Base-by-base conservation (phyloP, 1,140 invertebrate species). In the Drosophila sechellia region DNA sequence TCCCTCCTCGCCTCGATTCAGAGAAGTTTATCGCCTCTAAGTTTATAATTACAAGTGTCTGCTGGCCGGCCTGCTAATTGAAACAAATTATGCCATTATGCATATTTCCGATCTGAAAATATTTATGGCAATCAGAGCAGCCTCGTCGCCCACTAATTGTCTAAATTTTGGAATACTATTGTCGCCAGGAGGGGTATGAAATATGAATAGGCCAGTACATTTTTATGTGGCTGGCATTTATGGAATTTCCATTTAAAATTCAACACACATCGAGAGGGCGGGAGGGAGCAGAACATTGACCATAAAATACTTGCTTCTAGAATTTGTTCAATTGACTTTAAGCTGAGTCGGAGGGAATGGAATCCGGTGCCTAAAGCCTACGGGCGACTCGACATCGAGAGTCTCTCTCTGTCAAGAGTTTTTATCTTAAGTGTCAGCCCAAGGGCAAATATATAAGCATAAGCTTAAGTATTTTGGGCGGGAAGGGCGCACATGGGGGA, bases 161-260 rank as follows among this genome's bases (percentile, higher is more conserved):
- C 72, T 52, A 75, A 75, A 75, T 75, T 75, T 75, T 65, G 59
- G 58, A 75, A 75, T 75, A 43, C 52, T 75, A 75, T 75, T 75
- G 65, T 75, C 74, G 52, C 46, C 39, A 46, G 46, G 48, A 34
- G 37, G 15, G 17, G 37, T 8, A 40, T 54, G 49, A 75, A 73
- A 64, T 45, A 74, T 37, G 45, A 25, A 34, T 10, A 35, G 34
- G 22, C 39, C 46, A 17, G 55, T 27, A 60, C 50, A 61, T 61
- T 71, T 73, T 72, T 68, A 49, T 57, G 72, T 12, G 8, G 42
- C 31, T 34, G 63, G 27, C 57, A 76, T 84, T 70, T 79, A 50
- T 83, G 75, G 60, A 60, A 79, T 83, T 83, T 79, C 64, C 60
- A 65, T 75, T 75, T 63, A 83, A 57, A 84, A 72, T 84, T 72